These are phyloP conservation scores for Bembecia ichneumoniformis DNA, from an alignment of 2,888 invertebrate genomes.

Conservation along the genomic window DNA sequence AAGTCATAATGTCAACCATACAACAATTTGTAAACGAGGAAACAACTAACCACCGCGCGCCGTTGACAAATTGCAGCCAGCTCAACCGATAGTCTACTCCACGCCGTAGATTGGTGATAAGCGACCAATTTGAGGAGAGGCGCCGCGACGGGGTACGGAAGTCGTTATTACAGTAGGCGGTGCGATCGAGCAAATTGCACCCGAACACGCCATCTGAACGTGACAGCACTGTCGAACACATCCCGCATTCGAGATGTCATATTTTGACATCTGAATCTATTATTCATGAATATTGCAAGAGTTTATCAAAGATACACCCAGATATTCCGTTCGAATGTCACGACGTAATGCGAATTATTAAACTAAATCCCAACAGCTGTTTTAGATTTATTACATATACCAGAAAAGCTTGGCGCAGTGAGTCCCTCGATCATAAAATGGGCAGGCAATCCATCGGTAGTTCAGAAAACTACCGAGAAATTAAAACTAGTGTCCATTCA, in stretches of 20 bases:
- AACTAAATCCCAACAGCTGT: too few species aligned
- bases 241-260: slow-evolving; percentile 66
- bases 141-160: slow-evolving; percentile 70
- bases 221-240: slow-evolving; percentile 70
- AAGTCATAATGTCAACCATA: slow-evolving; percentile 9
- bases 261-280: slow-evolving; percentile 46
- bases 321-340: too few species aligned
- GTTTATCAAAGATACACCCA: background rate
- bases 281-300: background rate
- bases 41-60: slow-evolving; percentile 42
- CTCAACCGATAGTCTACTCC: slow-evolving; percentile 22
- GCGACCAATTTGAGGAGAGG: slow-evolving; percentile 72
- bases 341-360: too few species aligned
- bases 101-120: slow-evolving; percentile 70
- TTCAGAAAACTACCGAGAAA: too few species aligned
- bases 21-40: slow-evolving; percentile 37
- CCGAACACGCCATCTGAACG: slow-evolving; percentile 67
- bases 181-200: slow-evolving; percentile 65
- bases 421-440: too few species aligned
- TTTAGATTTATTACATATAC: too few species aligned
- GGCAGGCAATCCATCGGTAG: too few species aligned
- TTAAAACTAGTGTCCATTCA: too few species aligned
- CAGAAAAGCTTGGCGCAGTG: too few species aligned
- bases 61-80: slow-evolving; percentile 63
- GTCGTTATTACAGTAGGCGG: slow-evolving; percentile 72